A percentile compares a stretch with the other conserved stretches of the same genome.
These are phyloP conservation scores for Cordilura impudica DNA, from an alignment of 2,888 invertebrate genomes.

Conservation along the genomic window DNA sequence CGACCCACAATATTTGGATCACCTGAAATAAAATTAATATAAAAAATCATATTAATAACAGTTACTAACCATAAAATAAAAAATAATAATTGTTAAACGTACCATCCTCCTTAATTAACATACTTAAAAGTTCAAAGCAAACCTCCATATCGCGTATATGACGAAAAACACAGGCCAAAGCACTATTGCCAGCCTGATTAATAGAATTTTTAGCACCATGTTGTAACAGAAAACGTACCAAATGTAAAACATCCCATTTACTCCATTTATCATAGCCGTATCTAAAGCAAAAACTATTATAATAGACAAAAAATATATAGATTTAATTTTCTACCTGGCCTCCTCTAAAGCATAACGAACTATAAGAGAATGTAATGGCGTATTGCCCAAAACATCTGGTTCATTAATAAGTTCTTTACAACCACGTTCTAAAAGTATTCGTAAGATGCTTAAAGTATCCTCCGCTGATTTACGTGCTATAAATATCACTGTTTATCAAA, in stretches of 20 bases:
- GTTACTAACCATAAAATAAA: not conserved
- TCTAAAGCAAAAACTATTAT: slow-evolving; percentile 63
- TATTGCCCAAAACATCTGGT: slow-evolving; percentile 85
- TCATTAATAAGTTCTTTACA: slow-evolving; percentile 86
- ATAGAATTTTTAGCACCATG: slow-evolving; percentile 84
- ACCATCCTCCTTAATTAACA: slow-evolving; percentile 78
- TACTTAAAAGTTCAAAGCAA: slow-evolving; percentile 78
- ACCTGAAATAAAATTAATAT: slow-evolving; percentile 73
- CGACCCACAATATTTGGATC: slow-evolving; percentile 85
- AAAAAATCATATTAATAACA: not conserved
- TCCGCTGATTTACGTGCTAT: slow-evolving; percentile 85
- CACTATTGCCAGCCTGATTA: slow-evolving; percentile 84
- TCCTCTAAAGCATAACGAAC: slow-evolving; percentile 85
- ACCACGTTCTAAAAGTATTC: slow-evolving; percentile 85
- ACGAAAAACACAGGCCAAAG: slow-evolving; percentile 84
- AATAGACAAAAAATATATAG: not conserved
- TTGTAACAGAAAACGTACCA: slow-evolving; percentile 82
- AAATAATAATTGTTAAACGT: not conserved
- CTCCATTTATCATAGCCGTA: slow-evolving; percentile 85
- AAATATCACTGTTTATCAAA: slow-evolving; percentile 79
- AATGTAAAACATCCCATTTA: slow-evolving; percentile 86
- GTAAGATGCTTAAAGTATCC: slow-evolving; percentile 84
- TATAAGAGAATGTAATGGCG: slow-evolving; percentile 84
- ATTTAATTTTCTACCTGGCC: slow-evolving; percentile 74
- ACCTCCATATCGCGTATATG: slow-evolving; percentile 85